Percentiles rank a stretch among this genome's conserved stretches.
These are phyloP conservation scores for Remorina albescens DNA, from an alignment of 2,797 vertebrate species.

Conservation along the genomic window DNA sequence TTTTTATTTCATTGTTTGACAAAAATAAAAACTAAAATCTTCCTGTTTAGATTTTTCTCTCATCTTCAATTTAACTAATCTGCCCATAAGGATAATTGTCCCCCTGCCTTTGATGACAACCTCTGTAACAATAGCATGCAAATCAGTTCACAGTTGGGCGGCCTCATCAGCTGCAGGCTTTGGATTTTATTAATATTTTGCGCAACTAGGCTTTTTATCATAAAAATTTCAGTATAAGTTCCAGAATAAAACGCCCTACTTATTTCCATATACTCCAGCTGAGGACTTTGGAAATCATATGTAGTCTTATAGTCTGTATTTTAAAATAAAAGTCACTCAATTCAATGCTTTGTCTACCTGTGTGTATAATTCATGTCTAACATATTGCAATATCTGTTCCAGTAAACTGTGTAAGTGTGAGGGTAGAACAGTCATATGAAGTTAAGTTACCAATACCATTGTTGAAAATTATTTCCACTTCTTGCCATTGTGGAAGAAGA, in stretches of 20 bases:
- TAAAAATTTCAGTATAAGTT: constrained; percentile 29
- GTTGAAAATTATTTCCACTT: neutral
- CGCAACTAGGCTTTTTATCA: constrained; percentile 28
- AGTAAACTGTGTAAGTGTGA: too few relatives aligned
- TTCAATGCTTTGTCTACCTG: too few relatives aligned
- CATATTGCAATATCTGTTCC: too few relatives aligned
- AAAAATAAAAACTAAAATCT: constrained; percentile 13
- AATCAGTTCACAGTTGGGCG: constrained; percentile 43
- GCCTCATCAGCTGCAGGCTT: constrained; percentile 45
- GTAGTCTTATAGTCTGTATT: too few relatives aligned
- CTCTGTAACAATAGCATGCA: constrained; percentile 48
- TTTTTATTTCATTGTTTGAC: constrained; percentile 33
- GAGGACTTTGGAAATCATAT: constrained; percentile 15
- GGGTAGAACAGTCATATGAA: too few relatives aligned
- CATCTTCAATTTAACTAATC: constrained; percentile 16
- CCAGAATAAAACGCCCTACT: constrained; percentile 25
- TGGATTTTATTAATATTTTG: constrained; percentile 40
- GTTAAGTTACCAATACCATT: neutral
- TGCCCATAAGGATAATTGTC: constrained; percentile 39
- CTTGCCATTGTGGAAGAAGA: neutral
- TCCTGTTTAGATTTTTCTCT: constrained; percentile 14
- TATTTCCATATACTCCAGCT: neutral
- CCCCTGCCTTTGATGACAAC: constrained; percentile 55
- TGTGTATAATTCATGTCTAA: too few relatives aligned
- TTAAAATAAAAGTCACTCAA: neutral